Percentiles rank a stretch among this genome's conserved stretches.
Conservation (phyloP, 1,140 invertebrate genomes). For the Trichogramma pretiosum region DNA sequence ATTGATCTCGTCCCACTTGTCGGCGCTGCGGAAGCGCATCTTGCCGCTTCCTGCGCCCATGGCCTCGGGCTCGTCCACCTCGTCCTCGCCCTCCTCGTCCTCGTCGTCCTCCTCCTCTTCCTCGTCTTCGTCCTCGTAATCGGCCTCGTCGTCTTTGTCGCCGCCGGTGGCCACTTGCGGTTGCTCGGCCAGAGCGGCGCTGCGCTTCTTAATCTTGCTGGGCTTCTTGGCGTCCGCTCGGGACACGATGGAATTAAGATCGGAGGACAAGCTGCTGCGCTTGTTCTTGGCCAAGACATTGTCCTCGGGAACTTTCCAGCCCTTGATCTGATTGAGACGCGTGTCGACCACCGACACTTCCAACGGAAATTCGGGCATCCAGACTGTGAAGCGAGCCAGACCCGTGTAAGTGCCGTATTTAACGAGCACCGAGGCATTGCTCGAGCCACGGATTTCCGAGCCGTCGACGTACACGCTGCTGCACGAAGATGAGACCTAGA, state of each 20-base stretch:
- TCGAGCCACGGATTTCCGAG: constrained; percentile 87
- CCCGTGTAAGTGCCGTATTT: constrained; percentile 89
- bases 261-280: no score
- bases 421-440: constrained; percentile 87
- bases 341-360: constrained; percentile 82
- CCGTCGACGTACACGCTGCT: constrained; percentile 95
- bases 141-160: background rate
- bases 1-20: constrained; percentile 48
- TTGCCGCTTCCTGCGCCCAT: constrained; percentile 33
- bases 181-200: constrained; percentile 22
- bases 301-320: constrained; percentile 77
- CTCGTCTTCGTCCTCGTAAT: no score
- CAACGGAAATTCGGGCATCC: constrained; percentile 92
- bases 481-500: constrained; percentile 88
- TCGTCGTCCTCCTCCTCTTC: constrained; percentile 19
- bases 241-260: no score
- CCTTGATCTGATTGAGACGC: constrained; percentile 83
- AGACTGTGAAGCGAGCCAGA: constrained; percentile 81
- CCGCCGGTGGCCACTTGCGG: background rate
- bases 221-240: no score
- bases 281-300: constrained; percentile 45
- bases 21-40: constrained; percentile 34
- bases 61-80: constrained; percentile 32
- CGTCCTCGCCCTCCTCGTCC: constrained; percentile 25
- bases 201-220: constrained; percentile 8